Percentiles rank a stretch among this genome's conserved stretches.
Conservation (phyloP, 2,888 invertebrate species). For the Metacarcinus magister region DNA sequence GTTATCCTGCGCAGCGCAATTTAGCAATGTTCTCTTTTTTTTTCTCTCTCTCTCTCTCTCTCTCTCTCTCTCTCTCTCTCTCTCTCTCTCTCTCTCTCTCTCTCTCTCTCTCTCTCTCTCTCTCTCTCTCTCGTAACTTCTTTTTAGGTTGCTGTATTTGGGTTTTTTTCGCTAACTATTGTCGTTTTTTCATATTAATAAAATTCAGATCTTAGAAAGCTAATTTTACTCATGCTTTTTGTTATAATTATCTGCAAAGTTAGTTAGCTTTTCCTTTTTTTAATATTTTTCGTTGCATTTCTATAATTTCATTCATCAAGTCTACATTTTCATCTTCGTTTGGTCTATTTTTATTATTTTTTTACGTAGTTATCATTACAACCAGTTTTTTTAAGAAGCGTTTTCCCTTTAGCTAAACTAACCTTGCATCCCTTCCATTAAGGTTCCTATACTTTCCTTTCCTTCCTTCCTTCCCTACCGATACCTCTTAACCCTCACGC, state of each 20-base stretch:
- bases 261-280: too few relatives aligned
- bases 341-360: neutral
- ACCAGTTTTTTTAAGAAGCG: neutral
- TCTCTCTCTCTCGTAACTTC: neutral
- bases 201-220: too few relatives aligned
- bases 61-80: constrained; percentile 26
- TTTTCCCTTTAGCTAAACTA: neutral
- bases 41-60: neutral
- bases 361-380: too few relatives aligned
- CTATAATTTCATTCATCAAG: too few relatives aligned
- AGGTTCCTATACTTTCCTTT: neutral
- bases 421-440: neutral
- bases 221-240: too few relatives aligned
- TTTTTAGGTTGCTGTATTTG: too few relatives aligned
- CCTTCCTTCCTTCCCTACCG: neutral
- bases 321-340: too few relatives aligned
- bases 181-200: too few relatives aligned
- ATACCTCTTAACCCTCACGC: neutral
- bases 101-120: constrained; percentile 26
- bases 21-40: neutral
- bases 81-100: constrained; percentile 26
- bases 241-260: too few relatives aligned
- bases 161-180: neutral
- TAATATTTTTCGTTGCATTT: too few relatives aligned
- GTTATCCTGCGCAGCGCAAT: neutral